Conservation (phyloP, 2,113 vertebrate genomes). For the Synchiropus splendidus region DNA sequence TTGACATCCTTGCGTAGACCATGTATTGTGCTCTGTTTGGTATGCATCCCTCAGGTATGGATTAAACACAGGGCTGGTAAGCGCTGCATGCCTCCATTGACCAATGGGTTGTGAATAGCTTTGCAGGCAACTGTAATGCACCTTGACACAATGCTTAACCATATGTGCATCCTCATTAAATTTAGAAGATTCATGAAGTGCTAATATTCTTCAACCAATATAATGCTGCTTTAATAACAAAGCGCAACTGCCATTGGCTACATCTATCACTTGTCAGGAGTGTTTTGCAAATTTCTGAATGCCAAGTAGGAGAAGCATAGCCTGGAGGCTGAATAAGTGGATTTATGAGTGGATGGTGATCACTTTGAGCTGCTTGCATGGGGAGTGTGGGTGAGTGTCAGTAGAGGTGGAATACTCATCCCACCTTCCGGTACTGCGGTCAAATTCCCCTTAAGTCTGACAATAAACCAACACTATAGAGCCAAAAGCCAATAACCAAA, state of each 20-base stretch:
- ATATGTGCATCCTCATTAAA: slow-evolving; percentile 62
- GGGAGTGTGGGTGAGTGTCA: slow-evolving; percentile 28
- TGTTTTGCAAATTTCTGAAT: slow-evolving; percentile 37
- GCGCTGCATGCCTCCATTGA: slow-evolving; percentile 35
- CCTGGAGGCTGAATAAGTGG: slow-evolving; percentile 22
- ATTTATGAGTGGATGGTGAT: too few relatives aligned
- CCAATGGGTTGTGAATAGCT: slow-evolving; percentile 26
- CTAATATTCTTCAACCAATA: slow-evolving; percentile 66
- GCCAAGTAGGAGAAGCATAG: slow-evolving; percentile 26
- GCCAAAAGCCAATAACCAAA: too few relatives aligned
- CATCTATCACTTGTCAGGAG: slow-evolving; percentile 48
- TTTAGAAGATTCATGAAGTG: slow-evolving; percentile 55
- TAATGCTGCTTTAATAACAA: slow-evolving; percentile 61
- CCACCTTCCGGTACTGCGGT: slow-evolving; percentile 10
- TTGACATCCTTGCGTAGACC: slow-evolving; percentile 56
- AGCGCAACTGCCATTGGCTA: slow-evolving; percentile 59
- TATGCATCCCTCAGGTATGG: slow-evolving; percentile 61
- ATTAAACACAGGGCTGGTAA: slow-evolving; percentile 57
- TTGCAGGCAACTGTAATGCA: slow-evolving; percentile 34
- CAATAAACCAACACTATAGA: too few relatives aligned
- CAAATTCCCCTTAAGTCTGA: too few relatives aligned
- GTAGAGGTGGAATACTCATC: slow-evolving; percentile 15
- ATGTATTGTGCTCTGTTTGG: slow-evolving; percentile 56
- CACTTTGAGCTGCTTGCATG: slow-evolving; percentile 12
- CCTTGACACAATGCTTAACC: slow-evolving; percentile 53